phyloP scores from a whole-genome alignment of 2,113 vertebrate genomes.

The Phrynosoma platyrhinos region DNA sequence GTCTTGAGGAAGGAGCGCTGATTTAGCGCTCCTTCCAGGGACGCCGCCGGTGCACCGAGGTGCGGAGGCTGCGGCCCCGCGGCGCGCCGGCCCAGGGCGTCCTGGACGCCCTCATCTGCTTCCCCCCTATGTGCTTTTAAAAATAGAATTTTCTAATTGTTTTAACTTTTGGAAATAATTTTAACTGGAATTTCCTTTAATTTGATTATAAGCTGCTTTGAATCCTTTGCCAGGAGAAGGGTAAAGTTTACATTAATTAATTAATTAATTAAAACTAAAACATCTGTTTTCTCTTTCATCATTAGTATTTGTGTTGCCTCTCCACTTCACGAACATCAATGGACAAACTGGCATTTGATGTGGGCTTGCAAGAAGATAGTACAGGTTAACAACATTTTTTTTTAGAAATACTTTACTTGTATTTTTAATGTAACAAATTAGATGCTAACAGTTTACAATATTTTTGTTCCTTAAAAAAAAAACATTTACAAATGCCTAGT shows the following conservation, averaged over 20 bases:
- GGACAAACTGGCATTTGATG: slow-evolving; percentile 96
- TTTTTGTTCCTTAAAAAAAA: not conserved
- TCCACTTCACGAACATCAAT: slow-evolving; percentile 95
- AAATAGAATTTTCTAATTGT: too few species aligned
- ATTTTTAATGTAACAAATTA: not conserved
- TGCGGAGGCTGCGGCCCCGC: too few species aligned
- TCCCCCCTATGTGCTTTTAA: too few species aligned
- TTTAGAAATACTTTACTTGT: not conserved
- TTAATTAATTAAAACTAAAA: slow-evolving; percentile 6
- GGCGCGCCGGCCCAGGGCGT: too few species aligned
- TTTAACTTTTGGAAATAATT: too few species aligned
- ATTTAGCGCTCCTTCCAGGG: too few species aligned
- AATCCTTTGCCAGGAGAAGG: not conserved
- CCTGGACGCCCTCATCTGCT: too few species aligned
- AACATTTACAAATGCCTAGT: not conserved
- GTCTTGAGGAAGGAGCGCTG: too few species aligned
- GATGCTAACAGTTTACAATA: not conserved
- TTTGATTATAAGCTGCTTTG: not conserved
- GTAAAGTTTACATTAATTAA: not conserved
- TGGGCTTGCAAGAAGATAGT: slow-evolving; percentile 93
- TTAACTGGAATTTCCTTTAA: not conserved
- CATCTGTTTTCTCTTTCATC: slow-evolving; percentile 27
- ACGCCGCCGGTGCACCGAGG: too few species aligned
- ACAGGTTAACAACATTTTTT: slow-evolving; percentile 79
- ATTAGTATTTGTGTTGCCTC: slow-evolving; percentile 93